Evolutionary conservation across 2,113 vertebrate genomes (phyloP).

Genomic region (Semicossyphus pulcher): DNA sequence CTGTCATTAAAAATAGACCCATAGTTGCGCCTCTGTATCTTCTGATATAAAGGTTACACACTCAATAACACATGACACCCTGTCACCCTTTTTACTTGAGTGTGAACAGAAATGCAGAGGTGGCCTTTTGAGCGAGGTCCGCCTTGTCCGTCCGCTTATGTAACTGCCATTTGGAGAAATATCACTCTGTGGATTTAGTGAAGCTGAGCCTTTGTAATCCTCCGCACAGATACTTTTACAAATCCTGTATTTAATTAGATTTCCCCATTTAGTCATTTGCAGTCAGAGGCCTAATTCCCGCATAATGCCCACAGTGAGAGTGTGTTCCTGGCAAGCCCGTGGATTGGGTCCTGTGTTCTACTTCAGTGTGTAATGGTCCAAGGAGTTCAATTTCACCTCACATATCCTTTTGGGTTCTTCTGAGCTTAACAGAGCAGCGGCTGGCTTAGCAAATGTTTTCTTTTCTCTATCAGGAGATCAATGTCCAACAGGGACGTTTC

Average conservation of each 20-base stretch:
- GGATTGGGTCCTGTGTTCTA: conserved; percentile 53
- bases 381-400: conserved; percentile 63
- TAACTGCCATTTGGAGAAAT: conserved; percentile 68
- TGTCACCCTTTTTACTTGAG: neutral
- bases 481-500: neutral
- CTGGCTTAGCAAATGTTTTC: conserved; percentile 43
- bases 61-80: neutral
- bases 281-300: conserved; percentile 72
- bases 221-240: conserved; percentile 77
- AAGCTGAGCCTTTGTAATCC: conserved; percentile 78
- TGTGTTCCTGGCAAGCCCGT: conserved; percentile 48
- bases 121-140: conserved; percentile 39
- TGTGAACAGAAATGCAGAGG: conserved; percentile 3
- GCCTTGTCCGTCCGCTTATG: conserved; percentile 66
- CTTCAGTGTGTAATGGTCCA: conserved; percentile 70
- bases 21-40: neutral
- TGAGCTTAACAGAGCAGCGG: conserved; percentile 27
- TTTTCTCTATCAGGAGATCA: conserved; percentile 52
- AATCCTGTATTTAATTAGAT: conserved; percentile 82
- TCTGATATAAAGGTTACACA: conserved; percentile 2
- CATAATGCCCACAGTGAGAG: conserved; percentile 65
- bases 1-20: neutral
- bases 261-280: conserved; percentile 77
- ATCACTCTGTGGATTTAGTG: conserved; percentile 68
- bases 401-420: conserved; percentile 45